Evolutionary conservation across 2,797 vertebrate genomes (phyloP), one percentile per base, ranked within the genome.

Genomic region (Coluber constrictor): DNA sequence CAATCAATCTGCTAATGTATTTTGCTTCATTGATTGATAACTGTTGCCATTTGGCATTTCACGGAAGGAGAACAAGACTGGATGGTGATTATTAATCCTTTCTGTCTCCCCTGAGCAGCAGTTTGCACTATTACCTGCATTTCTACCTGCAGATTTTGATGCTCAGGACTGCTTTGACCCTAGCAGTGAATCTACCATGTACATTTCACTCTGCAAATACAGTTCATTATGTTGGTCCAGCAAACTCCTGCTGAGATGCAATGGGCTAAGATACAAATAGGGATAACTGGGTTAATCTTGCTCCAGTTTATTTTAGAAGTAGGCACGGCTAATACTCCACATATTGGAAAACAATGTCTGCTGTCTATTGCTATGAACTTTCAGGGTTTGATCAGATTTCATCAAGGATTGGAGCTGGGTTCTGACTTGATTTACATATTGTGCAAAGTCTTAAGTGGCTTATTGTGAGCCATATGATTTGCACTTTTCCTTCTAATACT

Each of bases 1-100:
- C 47, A 97, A 97, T 96, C 96, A 97, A 96, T 97, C 96, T 94
- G 86, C 96, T 94, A 94, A 97, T 96, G 88, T 95, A 96, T 97
- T 97, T 97, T 97, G 95, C 90, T 32, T 95, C 94, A 93, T 94
- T 97, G 97, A 98, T 97, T 96, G 97, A 98, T 98, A 98, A 96
- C 97, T 96, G 95, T 96, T 94, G 96, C 94, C 29, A 37, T 94
- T 96, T 96, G 96, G 94, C 95, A 95, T 98, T 97, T 97, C 96
- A 96, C 96, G 95, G 95, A 97, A 96, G 92, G 94, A 93, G 93
- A 96, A 61, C 93, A 74, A 51, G 89, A 95, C 96, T 96, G 95
- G 0, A 43, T 32, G 88, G 95, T 97, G 97, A 96, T 51, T 6
- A 51, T 97, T 96, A 98, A 97, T 97, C 95, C 97, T 96, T 93